Evolutionary conservation across 37 sponge, comb jelly and placozoan genomes (phyloP).

Genomic region (Beroe ovata): DNA sequence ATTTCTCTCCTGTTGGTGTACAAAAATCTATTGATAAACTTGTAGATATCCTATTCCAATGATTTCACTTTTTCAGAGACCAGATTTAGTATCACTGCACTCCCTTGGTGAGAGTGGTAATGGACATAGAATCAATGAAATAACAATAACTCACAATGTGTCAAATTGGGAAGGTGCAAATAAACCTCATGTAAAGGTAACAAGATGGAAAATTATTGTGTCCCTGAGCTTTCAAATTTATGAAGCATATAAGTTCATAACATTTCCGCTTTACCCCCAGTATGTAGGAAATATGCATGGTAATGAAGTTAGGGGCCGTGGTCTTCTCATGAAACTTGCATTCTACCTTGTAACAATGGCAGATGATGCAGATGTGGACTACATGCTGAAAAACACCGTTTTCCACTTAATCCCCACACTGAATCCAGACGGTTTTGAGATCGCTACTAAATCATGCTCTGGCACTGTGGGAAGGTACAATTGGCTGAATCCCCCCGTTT

Average conservation of each 20-base stretch:
- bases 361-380: not conserved
- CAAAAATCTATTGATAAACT: no score
- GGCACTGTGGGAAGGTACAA: constrained; percentile 38
- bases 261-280: no score
- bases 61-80: constrained; percentile 15
- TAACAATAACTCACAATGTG: constrained; percentile 42
- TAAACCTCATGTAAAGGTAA: constrained; percentile 47
- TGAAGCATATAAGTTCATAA: no score
- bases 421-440: constrained; percentile 52
- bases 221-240: not conserved
- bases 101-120: constrained; percentile 8
- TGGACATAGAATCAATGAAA: not conserved
- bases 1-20: no score
- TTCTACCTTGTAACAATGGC: not conserved
- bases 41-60: no score
- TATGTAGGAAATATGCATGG: constrained; percentile 66
- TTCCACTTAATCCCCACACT: constrained; percentile 33
- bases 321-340: constrained; percentile 46
- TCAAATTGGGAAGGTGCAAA: not conserved
- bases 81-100: constrained; percentile 40
- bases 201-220: not conserved
- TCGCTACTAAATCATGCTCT: not conserved
- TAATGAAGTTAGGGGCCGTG: constrained; percentile 40
- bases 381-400: not conserved
- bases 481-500: no score